These are phyloP conservation scores for Aphelinus certus DNA, from an alignment of 1,140 invertebrate genomes.

Conservation along the genomic window DNA sequence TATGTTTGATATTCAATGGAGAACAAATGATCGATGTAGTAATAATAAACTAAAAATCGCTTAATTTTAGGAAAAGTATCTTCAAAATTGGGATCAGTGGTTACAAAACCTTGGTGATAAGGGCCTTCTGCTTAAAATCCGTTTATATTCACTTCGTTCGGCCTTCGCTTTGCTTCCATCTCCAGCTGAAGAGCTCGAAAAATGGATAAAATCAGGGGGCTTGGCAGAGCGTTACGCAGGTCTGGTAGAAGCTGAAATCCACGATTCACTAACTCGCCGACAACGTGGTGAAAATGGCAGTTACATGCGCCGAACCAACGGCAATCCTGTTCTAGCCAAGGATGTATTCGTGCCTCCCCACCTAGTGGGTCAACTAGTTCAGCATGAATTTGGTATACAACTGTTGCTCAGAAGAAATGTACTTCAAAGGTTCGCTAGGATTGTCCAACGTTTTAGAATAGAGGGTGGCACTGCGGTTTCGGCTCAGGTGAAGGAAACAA, in stretches of 20 bases:
- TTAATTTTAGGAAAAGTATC: slow-evolving; percentile 41
- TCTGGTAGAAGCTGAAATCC: slow-evolving; percentile 86
- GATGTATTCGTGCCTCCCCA: slow-evolving; percentile 84
- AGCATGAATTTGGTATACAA: slow-evolving; percentile 79
- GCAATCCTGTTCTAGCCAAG: slow-evolving; percentile 54
- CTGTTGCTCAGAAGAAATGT: slow-evolving; percentile 67
- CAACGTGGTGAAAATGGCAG: slow-evolving; percentile 83
- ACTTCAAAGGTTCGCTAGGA: slow-evolving; percentile 56
- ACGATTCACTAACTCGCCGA: slow-evolving; percentile 87
- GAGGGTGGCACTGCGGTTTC: slow-evolving; percentile 48
- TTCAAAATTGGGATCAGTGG: slow-evolving; percentile 55
- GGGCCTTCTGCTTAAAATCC: slow-evolving; percentile 82
- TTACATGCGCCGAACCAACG: slow-evolving; percentile 73
- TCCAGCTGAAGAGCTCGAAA: slow-evolving; percentile 59
- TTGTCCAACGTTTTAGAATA: slow-evolving; percentile 56
- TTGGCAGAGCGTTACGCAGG: slow-evolving; percentile 79
- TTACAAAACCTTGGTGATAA: slow-evolving; percentile 83
- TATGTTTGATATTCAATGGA: too few species aligned
- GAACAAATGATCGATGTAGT: too few species aligned
- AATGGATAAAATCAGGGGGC: slow-evolving; percentile 59
- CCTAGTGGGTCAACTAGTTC: slow-evolving; percentile 87
- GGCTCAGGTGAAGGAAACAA: not conserved
- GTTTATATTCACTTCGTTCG: slow-evolving; percentile 80
- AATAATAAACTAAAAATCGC: not conserved
- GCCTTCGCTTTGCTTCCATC: slow-evolving; percentile 69